phyloP scores from a whole-genome alignment of 2,113 vertebrate species.

The Chaenogobius annularis region DNA sequence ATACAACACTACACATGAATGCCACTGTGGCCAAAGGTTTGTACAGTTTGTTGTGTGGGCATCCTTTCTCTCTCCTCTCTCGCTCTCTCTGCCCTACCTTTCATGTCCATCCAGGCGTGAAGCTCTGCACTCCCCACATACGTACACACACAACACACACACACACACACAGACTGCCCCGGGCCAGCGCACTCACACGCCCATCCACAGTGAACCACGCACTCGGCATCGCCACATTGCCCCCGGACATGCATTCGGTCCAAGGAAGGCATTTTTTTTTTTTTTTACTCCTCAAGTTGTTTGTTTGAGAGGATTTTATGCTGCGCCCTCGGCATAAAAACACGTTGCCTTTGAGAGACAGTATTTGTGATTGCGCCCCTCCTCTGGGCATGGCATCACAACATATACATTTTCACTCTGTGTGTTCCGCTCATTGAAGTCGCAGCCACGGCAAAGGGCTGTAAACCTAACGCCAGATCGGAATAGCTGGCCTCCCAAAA shows the following conservation, averaged over 20 bases:
- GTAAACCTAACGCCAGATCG: constrained; percentile 29
- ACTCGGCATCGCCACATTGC: constrained; percentile 42
- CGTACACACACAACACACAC: constrained; percentile 1
- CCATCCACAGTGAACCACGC: constrained; percentile 12
- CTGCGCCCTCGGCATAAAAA: constrained; percentile 51
- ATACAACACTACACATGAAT: constrained; percentile 29
- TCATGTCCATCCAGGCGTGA: constrained; percentile 68
- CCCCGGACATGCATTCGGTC: constrained; percentile 58
- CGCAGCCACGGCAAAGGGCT: constrained; percentile 22
- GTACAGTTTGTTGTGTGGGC: constrained; percentile 37
- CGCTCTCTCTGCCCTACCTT: constrained; percentile 52
- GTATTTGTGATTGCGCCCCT: constrained; percentile 21
- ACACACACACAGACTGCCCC: constrained; percentile 37
- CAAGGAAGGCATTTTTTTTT: constrained; percentile 62
- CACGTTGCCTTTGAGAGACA: constrained; percentile 13
- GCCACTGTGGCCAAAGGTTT: constrained; percentile 39
- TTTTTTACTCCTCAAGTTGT: constrained; percentile 65
- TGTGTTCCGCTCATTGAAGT: constrained; percentile 18
- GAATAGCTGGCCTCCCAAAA: constrained; percentile 34
- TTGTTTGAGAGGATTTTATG: constrained; percentile 69
- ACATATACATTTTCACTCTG: constrained; percentile 26
- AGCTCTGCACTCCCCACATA: constrained; percentile 54
- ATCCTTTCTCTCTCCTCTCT: constrained; percentile 34
- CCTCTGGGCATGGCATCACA: constrained; percentile 45
- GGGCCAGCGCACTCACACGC: constrained; percentile 34